Conservation (phyloP, 2,113 vertebrate genomes). For the Dipodomys merriami region DNA sequence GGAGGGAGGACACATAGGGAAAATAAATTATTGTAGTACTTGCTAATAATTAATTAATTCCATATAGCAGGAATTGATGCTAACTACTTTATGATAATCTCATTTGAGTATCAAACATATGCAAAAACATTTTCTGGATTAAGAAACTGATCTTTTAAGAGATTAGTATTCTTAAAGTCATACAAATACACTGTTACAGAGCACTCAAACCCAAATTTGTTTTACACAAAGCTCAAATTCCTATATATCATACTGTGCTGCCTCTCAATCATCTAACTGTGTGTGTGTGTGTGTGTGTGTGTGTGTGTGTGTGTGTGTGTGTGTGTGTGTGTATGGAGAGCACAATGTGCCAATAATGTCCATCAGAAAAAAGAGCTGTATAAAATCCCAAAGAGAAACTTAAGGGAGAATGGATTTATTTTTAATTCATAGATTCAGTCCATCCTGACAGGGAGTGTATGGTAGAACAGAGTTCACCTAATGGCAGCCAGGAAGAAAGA, state of each 20-base stretch:
- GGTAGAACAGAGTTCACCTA: too few relatives aligned
- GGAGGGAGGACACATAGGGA: slow-evolving; percentile 22
- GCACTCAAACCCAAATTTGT: neutral
- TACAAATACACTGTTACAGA: neutral
- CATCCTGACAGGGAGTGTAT: too few relatives aligned
- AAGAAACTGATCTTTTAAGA: neutral
- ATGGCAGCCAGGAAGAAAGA: too few relatives aligned
- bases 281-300: neutral
- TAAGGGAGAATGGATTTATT: too few relatives aligned
- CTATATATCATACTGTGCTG: neutral
- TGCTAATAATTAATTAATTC: slow-evolving; percentile 47
- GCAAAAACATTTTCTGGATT: slow-evolving; percentile 28
- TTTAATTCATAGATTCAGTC: too few relatives aligned
- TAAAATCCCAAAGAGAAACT: too few relatives aligned
- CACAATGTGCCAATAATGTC: neutral
- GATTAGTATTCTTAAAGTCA: slow-evolving; percentile 35
- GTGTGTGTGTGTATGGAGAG: neutral
- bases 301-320: neutral
- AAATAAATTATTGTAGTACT: neutral
- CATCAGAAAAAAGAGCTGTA: neutral
- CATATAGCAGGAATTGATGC: neutral
- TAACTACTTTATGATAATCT: neutral
- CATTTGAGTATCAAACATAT: neutral
- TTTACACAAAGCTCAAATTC: neutral
- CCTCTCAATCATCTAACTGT: neutral